Percentiles rank a stretch among this genome's conserved stretches.
These are phyloP conservation scores for Rhogogaster chlorosoma DNA, from an alignment of 2,888 invertebrate genomes.

Conservation along the genomic window DNA sequence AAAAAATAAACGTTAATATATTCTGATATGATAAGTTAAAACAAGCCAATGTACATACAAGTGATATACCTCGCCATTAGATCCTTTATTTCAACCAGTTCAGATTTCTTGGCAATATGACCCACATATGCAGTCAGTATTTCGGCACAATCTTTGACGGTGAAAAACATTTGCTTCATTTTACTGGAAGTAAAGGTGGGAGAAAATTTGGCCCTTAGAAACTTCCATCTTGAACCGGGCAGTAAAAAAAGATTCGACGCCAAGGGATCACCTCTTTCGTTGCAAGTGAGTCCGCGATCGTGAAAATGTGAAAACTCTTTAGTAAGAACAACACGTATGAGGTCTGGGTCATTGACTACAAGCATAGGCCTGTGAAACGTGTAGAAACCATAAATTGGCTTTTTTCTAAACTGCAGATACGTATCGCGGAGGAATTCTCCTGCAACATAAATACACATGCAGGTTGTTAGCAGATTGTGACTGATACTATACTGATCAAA, in stretches of 20 bases:
- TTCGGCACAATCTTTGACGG: conserved; percentile 81
- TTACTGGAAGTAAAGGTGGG: conserved; percentile 85
- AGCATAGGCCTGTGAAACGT: conserved; percentile 27
- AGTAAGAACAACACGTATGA: conserved; percentile 76
- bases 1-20: background rate
- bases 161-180: conserved; percentile 83
- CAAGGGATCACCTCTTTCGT: conserved; percentile 82
- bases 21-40: background rate
- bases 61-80: conserved; percentile 16
- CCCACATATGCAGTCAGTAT: conserved; percentile 79
- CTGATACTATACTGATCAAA: background rate
- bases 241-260: conserved; percentile 82
- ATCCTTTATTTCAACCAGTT: conserved; percentile 29
- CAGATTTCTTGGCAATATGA: conserved; percentile 59
- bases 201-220: conserved; percentile 82
- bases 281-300: conserved; percentile 83
- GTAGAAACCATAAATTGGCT: conserved; percentile 57
- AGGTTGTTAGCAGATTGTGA: background rate
- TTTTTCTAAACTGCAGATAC: conserved; percentile 63
- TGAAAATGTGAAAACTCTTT: conserved; percentile 84
- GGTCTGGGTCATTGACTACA: conserved; percentile 24
- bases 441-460: conserved; percentile 54
- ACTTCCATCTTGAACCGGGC: conserved; percentile 83
- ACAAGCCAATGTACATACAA: background rate
- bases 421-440: conserved; percentile 61